Percentiles rank a stretch among this genome's conserved stretches.
phyloP scores from a whole-genome alignment of 2,113 vertebrate species.

The Prietella phreatophila region DNA sequence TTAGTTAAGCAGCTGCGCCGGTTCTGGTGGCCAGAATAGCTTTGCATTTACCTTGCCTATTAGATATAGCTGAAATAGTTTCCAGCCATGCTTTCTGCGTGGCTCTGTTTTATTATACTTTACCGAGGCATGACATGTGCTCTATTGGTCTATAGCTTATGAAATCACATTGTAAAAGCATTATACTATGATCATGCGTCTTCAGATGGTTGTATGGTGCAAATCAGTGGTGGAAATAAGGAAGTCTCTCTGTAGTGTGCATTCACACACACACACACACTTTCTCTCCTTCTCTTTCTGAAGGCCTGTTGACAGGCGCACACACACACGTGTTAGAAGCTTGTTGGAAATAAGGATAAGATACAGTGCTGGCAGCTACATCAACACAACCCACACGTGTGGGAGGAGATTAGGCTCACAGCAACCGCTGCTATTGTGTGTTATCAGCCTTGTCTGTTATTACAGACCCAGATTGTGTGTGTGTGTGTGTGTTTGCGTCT shows the following conservation, averaged over 20 bases:
- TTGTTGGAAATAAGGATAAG: conserved; percentile 46
- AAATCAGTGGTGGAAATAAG: conserved; percentile 12
- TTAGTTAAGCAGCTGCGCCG: conserved; percentile 17
- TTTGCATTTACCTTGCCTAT: not conserved
- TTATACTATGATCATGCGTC: not conserved
- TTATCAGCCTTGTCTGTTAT: conserved; percentile 50
- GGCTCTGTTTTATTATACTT: too few relatives aligned
- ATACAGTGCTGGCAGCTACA: conserved; percentile 46
- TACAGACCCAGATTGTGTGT: conserved; percentile 34
- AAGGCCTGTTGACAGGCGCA: conserved; percentile 32
- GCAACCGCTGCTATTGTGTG: conserved; percentile 43
- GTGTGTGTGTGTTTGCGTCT: not conserved
- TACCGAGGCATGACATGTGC: too few relatives aligned
- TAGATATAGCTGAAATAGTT: not conserved
- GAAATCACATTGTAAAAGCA: not conserved
- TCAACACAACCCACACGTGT: conserved; percentile 41
- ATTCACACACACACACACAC: not conserved
- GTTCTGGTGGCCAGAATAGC: conserved; percentile 33
- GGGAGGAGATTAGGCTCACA: conserved; percentile 52
- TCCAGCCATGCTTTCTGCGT: not conserved
- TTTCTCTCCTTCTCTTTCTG: conserved; percentile 9
- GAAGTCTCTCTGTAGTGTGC: not conserved
- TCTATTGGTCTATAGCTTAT: not conserved
- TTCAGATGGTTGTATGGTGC: not conserved
- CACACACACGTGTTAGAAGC: conserved; percentile 30